Conservation (phyloP, 2,797 vertebrate species). For the Catostomus latipinnis region DNA sequence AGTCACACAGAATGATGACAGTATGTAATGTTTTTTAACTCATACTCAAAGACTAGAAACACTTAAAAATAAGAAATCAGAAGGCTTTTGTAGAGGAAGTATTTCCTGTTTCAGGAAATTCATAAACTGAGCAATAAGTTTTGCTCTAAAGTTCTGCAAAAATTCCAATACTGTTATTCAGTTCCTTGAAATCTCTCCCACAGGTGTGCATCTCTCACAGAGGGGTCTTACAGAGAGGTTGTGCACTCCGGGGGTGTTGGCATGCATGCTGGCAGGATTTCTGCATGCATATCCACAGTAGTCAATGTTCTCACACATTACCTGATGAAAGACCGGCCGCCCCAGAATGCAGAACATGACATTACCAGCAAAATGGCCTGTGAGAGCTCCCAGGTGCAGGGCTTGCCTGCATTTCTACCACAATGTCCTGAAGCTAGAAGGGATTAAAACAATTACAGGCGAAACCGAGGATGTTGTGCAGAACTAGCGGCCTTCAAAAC, state of each 20-base stretch:
- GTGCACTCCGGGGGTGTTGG: conserved; percentile 16
- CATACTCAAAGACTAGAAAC: no score
- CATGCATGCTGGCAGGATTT: conserved; percentile 18
- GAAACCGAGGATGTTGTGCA: conserved; percentile 48
- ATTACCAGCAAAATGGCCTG: conserved; percentile 27
- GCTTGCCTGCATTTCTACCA: conserved; percentile 34
- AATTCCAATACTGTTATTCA: conserved; percentile 41
- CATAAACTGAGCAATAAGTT: neutral
- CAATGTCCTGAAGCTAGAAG: conserved; percentile 26
- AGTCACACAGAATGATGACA: no score
- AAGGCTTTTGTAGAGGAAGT: no score
- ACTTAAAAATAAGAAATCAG: no score
- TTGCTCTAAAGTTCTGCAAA: no score
- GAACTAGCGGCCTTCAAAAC: conserved; percentile 27
- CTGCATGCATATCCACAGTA: conserved; percentile 39
- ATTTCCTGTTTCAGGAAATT: conserved; percentile 22
- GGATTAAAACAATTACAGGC: conserved; percentile 55
- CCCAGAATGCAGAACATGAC: conserved; percentile 39
- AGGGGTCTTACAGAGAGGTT: conserved; percentile 20
- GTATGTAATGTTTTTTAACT: no score
- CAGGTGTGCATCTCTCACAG: conserved; percentile 15
- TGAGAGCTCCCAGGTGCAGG: conserved; percentile 55
- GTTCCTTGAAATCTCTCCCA: conserved; percentile 29
- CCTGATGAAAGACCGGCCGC: conserved; percentile 41
- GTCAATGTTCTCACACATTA: conserved; percentile 40